Evolutionary conservation across 2,888 invertebrate species (phyloP), one percentile per base, ranked within the genome.

Genomic region (Plagodis dolabraria): DNA sequence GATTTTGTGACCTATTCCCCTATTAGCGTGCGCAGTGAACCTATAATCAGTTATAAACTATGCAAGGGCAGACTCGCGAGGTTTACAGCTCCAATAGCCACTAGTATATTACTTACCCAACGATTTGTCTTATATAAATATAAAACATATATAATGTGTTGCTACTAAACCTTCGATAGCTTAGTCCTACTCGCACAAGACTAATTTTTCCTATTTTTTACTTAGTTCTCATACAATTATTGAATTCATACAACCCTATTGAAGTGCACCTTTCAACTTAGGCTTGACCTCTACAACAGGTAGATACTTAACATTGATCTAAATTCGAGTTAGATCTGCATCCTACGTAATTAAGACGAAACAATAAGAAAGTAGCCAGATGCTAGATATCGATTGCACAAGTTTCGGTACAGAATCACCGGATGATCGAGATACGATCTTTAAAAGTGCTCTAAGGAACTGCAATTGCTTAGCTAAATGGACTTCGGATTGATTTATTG

Each of bases 311-410:
- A 50, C 87, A 87, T 88, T 87, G 86, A 86, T 82, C 82, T 70
- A 79, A 66, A 65, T 67, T 71, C 50, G 42, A 63, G 61, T 74
- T 69, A 64, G 46, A 61, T 47, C 69, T 69, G 68, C 69, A 75
- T 72, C 68, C 76, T 76, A 78, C 79, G 79, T 83, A 87, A 89
- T 89, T 87, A 87, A 89, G 73, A 79, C 79, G 76, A 86, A 87
- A 91, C 90, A 91, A 90, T 90, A 86, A 89, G 90, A 91, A 91
- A 91, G 90, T 76, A 71, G 77, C 65, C 72, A 75, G 77, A 77
- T 80, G 68, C 58, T 66, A 75, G 80, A 80, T 82, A 81, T 74
- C 60, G 60, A 74, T 89, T 90, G 85, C 84, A 76, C 80, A 87
- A 89, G 71, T 76, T 76, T 79, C 69, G 70, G 68, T 68, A 74